Base-by-base conservation (phyloP, 2,797 vertebrate species). In the Notamacropus eugenii region DNA sequence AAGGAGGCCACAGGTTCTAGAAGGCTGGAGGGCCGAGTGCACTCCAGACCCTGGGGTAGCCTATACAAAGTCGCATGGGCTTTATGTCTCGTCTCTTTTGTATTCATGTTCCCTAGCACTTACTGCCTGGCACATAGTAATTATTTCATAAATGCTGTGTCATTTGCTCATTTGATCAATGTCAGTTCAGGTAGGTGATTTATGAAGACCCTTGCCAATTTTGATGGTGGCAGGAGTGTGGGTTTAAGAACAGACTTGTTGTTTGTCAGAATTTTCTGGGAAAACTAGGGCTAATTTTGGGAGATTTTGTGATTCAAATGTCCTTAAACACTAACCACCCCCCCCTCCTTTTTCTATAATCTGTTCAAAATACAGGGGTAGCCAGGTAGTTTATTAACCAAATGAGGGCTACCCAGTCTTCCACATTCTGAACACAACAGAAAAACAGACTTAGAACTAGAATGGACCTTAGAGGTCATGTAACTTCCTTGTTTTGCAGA, bases 371-470 rank as follows among this genome's bases (percentile, higher is more conserved):
- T 58, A 16, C 31, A 92, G 10, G 34, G 57, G 16, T 74, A 62
- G 12, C 24, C 56, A 91, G 56, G 19, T 91, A 92, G 24, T 56
- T 95, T 92, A 40, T 40, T 56, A 92, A 93, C 24, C 74, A 90
- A 28, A 94, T 28, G 92, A 19, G 93, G 28, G 22, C 92, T 57
- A 91, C 58, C 16, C 59, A 93, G 31, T 8, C 10, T 96, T 96
- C 12, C 55, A 94, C 56, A 54, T 93, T 91, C 58, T 93, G n/a
- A 22, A 82, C 92, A 74, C 40, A 90, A 96, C 93, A n/a, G 93
- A 59, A 54, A 90, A 91, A 54, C 55, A 92, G 90, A 91, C 54
- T 92, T 95, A 19, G 74, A 46, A 87, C 40, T 46, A 82, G 16
- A 82, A 82, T 22, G n/a, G 8, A 24, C n/a, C 19, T 82, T 46